Evolutionary conservation across 2,113 vertebrate genomes (phyloP), one percentile per base, ranked within the genome.

Genomic region (Phaethornis superciliosus): DNA sequence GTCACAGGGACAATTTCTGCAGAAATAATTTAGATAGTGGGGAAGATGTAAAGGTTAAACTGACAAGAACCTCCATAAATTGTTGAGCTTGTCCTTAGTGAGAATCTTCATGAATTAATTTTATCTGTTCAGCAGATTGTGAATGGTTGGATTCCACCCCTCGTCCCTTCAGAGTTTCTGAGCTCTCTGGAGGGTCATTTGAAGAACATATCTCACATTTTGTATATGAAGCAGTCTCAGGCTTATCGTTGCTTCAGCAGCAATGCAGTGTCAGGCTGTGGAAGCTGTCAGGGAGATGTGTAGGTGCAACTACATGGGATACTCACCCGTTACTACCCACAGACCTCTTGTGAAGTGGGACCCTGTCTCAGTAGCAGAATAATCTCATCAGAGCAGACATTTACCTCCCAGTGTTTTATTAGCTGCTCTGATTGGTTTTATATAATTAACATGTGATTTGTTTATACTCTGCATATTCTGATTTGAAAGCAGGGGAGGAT

Each of bases 91-190:
- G 47, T 81, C 83, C 80, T 88, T 52, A n/a, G 68, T 30, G 35
- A 85, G 85, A 64, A 64, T 58, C 88, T 69, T 28, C 16, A 15
- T 27, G 40, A 79, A 85, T 52, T 88, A 63, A 76, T 87, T 87
- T 91, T 47, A 63, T 42, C 69, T 85, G 27, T 81, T 64, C 55
- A 71, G 44, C 88, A 97, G 96, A 77, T 90, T 44, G 67, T 76
- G 59, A 54, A 54, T 10, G 94, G 97, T 78, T 96, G 96, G 77
- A 79, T 91, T 67, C 96, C 96, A 85, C 92, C 63, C 40, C 79
- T 97, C 62, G 55, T 89, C 46, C 95, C 95, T 18, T 97, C 97
- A 28, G 72, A 63, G n/a, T 93, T 97, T 28, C 94, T 97, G 69
- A 95, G 76, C 75, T 89, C 96, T 63, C 13, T 96, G 97, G 97